Evolutionary conservation across 2,888 invertebrate genomes (phyloP).

Genomic region (Ornithoptera alexandrae): DNA sequence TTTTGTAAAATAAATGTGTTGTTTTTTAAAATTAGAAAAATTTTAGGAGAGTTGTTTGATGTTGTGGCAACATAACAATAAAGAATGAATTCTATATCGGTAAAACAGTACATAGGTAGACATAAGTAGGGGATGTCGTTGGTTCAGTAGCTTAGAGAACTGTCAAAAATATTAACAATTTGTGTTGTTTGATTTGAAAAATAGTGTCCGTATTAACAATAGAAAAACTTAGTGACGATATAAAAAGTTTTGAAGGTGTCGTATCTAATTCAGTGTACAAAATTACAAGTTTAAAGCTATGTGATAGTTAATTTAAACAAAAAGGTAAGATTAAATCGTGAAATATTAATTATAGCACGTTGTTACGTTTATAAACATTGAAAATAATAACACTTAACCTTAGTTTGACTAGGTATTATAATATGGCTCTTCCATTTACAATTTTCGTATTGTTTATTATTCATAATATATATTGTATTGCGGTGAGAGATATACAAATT

Average conservation of each 20-base stretch:
- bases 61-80: slow-evolving; percentile 14
- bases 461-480: too few relatives aligned
- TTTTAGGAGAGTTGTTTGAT: neutral
- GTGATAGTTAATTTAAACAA: slow-evolving; percentile 2
- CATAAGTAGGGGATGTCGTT: slow-evolving; percentile 16
- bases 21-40: neutral
- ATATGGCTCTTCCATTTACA: too few relatives aligned
- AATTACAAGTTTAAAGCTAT: neutral
- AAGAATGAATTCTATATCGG: slow-evolving; percentile 10
- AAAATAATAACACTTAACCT: neutral
- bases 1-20: neutral
- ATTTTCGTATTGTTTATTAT: too few relatives aligned
- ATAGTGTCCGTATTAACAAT: neutral
- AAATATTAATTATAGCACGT: neutral
- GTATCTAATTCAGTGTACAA: neutral
- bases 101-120: slow-evolving; percentile 22
- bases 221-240: neutral
- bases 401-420: too few relatives aligned
- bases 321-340: neutral
- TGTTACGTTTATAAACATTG: neutral
- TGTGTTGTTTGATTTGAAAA: neutral
- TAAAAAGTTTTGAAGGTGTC: slow-evolving; percentile 3
- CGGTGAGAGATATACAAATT: too few relatives aligned
- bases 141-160: neutral
- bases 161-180: slow-evolving; percentile 16